Percentiles rank a stretch among this genome's conserved stretches.
These are phyloP conservation scores for Cirrhinus molitorella DNA, from an alignment of 2,797 vertebrate genomes.

Conservation along the genomic window DNA sequence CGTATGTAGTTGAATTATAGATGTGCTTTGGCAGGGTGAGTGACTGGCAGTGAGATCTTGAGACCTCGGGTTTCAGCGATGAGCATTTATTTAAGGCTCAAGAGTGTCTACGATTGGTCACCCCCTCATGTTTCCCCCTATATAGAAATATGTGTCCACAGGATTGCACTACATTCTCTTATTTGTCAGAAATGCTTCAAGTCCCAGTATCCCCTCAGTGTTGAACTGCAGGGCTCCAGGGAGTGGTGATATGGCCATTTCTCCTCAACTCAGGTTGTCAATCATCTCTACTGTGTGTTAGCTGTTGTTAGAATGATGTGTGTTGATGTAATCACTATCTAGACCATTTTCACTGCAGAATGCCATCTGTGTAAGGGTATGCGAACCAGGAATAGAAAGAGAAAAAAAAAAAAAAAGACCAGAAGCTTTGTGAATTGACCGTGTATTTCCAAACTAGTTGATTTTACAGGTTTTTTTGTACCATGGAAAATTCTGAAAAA, in stretches of 20 bases:
- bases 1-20: constrained; percentile 80
- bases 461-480: neutral
- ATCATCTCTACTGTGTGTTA: constrained; percentile 19
- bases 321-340: constrained; percentile 8
- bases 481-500: neutral
- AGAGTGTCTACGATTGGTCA: constrained; percentile 68
- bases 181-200: constrained; percentile 35
- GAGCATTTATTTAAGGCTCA: constrained; percentile 76
- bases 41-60: constrained; percentile 78
- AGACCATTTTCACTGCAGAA: neutral
- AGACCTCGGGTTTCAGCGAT: constrained; percentile 74
- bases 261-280: constrained; percentile 21
- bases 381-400: too few species aligned
- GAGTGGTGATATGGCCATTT: constrained; percentile 21
- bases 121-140: constrained; percentile 60
- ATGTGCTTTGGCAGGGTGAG: constrained; percentile 77
- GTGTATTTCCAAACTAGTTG: neutral
- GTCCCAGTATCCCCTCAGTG: constrained; percentile 18
- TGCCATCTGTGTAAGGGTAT: neutral
- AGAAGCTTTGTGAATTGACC: neutral
- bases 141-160: constrained; percentile 38
- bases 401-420: neutral
- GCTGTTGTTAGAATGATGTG: constrained; percentile 9
- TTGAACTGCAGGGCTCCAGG: constrained; percentile 31
- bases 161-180: constrained; percentile 42